Evolutionary conservation across 2,113 vertebrate species (phyloP), one percentile per base, ranked within the genome.

Genomic region (Merops nubicus): DNA sequence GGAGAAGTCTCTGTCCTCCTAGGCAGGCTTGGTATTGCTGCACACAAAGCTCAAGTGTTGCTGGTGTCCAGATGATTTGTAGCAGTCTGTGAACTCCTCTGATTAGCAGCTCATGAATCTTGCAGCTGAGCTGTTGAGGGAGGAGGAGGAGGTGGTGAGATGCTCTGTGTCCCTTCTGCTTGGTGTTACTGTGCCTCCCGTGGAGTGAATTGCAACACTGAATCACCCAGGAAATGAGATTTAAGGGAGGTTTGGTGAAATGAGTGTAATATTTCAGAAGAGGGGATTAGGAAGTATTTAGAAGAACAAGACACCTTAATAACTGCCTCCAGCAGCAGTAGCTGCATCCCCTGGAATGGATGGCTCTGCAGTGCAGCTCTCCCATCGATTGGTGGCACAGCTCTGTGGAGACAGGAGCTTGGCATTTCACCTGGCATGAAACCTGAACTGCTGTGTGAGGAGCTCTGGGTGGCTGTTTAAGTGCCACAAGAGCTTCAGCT

Each of bases 191-290:
- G 42, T 31, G 84, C 29, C 82, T 93, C 28, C 23, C 2, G 5
- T 63, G 64, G 89, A 83, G 29, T 78, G 42, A 31, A 59, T 76
- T n/a, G 20, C 31, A 19, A 50, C 59, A 40, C 62, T 33, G 8
- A 84, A 69, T 81, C 70, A 38, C 40, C 59, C 91, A 89, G 91
- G 95, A 91, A 96, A 95, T 57, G 74, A 74, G 80, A 85, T 70
- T 91, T 63, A 84, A 90, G 40, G 89, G 79, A 50, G 51, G 43
- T 15, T 96, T 74, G 59, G 64, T 75, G 79, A 89, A 91, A 93
- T 42, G 64, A 96, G 65, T 65, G 68, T n/a, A 36, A 11, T 34
- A 47, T 80, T 87, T 64, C 95, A 96, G 76, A 68, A 89, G 74
- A 94, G 17, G 57, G 54, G 76, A 77, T 48, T 56, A 74, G 43